These are phyloP conservation scores for Calameuta filiformis DNA, from an alignment of 2,888 invertebrate species.

Conservation along the genomic window DNA sequence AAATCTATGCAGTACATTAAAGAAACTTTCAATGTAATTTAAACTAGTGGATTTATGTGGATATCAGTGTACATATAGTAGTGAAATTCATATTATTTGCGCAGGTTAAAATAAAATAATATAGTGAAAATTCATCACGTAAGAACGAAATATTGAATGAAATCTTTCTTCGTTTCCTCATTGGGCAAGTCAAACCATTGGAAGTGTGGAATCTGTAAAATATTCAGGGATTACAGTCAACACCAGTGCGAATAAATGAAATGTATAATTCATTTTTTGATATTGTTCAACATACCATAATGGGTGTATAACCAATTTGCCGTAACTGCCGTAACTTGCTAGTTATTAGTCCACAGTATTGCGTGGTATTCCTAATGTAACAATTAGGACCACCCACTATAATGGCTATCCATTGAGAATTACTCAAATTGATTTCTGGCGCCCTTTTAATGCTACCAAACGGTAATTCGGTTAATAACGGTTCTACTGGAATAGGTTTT, in stretches of 20 bases:
- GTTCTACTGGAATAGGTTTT: conserved; percentile 61
- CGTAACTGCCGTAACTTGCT: conserved; percentile 75
- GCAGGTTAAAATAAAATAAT: background rate
- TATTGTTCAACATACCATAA: conserved; percentile 44
- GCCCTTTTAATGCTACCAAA: conserved; percentile 39
- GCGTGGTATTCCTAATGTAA: conserved; percentile 67
- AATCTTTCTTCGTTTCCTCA: conserved; percentile 54
- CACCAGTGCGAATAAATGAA: background rate
- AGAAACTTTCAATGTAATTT: background rate
- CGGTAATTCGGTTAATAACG: conserved; percentile 33
- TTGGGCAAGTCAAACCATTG: conserved; percentile 64
- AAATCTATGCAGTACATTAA: background rate
- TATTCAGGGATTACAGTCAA: conserved; percentile 15
- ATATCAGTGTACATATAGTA: background rate
- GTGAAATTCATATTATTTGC: background rate
- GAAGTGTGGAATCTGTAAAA: conserved; percentile 69
- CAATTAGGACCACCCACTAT: conserved; percentile 74
- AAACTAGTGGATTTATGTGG: background rate
- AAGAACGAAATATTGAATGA: background rate
- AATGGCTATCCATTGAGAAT: conserved; percentile 69
- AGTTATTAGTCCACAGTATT: conserved; percentile 70
- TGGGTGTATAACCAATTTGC: conserved; percentile 66
- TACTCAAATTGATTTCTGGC: conserved; percentile 30
- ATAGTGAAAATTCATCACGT: background rate
- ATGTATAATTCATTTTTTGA: background rate